Conservation (phyloP, 1,140 invertebrate species). For the Lepidurus apus region DNA sequence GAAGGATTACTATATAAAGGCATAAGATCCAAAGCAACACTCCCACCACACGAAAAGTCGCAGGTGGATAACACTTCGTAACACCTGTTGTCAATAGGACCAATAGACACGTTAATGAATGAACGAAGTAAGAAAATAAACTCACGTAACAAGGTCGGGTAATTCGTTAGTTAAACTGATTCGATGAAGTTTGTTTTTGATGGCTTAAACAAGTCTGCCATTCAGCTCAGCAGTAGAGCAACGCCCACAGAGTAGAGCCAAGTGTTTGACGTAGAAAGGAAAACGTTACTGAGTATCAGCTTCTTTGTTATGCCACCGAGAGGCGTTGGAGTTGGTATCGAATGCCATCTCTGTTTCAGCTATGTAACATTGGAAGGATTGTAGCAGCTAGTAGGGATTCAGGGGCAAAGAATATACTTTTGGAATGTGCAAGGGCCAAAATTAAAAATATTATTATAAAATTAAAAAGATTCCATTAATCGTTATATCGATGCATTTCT, state of each 20-base stretch:
- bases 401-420: too few species aligned
- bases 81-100: background rate
- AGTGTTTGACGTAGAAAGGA: background rate
- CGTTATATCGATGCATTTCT: too few species aligned
- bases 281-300: too few species aligned
- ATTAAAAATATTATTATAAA: too few species aligned
- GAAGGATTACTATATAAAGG: conserved; percentile 22
- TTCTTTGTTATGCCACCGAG: too few species aligned
- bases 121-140: background rate
- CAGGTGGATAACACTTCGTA: background rate
- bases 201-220: background rate
- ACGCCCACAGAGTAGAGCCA: background rate
- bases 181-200: background rate
- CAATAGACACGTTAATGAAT: background rate
- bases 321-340: too few species aligned
- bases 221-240: background rate
- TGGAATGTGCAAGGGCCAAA: too few species aligned
- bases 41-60: background rate
- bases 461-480: too few species aligned
- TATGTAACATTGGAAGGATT: too few species aligned
- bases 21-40: background rate
- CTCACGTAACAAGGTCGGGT: background rate
- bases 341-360: too few species aligned
- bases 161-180: background rate
- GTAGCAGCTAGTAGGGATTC: too few species aligned